Percentiles rank a stretch among this genome's conserved stretches.
Evolutionary conservation across 2,797 vertebrate species (phyloP).

Genomic region (Artibeus jamaicensis): DNA sequence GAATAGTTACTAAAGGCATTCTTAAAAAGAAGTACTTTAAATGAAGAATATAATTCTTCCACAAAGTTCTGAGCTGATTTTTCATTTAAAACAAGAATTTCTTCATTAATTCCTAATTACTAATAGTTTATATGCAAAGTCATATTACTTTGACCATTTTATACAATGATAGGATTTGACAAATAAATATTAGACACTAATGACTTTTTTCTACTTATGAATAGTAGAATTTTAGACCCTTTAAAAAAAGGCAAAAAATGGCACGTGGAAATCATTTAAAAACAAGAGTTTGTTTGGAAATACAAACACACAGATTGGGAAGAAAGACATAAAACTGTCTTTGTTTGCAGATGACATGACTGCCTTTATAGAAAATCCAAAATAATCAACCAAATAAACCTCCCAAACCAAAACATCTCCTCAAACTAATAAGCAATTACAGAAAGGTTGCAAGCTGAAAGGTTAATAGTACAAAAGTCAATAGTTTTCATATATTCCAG

Average conservation of each 20-base stretch:
- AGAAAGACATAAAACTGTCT: background rate
- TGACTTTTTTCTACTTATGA: background rate
- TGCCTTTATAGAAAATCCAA: background rate
- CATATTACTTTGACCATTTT: background rate
- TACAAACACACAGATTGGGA: background rate
- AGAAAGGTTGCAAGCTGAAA: background rate
- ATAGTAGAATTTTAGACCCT: background rate
- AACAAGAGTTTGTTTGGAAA: background rate
- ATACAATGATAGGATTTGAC: background rate
- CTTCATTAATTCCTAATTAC: background rate
- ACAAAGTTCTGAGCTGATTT: background rate
- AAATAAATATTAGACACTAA: background rate
- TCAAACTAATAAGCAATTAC: background rate
- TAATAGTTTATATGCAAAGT: background rate
- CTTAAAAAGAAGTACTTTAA: background rate
- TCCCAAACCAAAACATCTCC: background rate
- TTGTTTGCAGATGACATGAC: background rate
- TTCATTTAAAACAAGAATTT: background rate
- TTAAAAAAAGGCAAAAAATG: background rate
- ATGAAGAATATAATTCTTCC: background rate
- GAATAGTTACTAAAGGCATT: background rate
- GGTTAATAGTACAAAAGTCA: background rate
- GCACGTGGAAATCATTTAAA: background rate
- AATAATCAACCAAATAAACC: background rate
- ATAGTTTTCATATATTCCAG: background rate